These are phyloP conservation scores for Mus musculus DNA, from an alignment of 2,113 vertebrate genomes.

Conservation along the genomic window DNA sequence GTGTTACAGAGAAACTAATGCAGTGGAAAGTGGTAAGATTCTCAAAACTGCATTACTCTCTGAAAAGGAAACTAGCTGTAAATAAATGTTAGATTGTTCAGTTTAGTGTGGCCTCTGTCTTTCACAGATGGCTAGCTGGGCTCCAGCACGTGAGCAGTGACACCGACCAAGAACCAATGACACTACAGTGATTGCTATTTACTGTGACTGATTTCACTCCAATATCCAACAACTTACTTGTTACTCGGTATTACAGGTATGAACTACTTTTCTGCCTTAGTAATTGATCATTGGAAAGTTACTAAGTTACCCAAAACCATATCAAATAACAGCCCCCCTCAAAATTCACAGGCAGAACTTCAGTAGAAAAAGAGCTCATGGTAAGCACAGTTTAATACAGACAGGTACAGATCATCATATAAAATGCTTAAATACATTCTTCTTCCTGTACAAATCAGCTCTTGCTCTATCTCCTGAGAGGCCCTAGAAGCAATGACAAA, in stretches of 20 bases:
- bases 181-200: not conserved
- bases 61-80: constrained; percentile 56
- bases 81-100: constrained; percentile 57
- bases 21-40: constrained; percentile 60
- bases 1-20: constrained; percentile 53
- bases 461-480: not conserved
- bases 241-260: not conserved
- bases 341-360: constrained; percentile 21
- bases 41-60: constrained; percentile 37
- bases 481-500: not conserved
- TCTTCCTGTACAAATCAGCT: not conserved
- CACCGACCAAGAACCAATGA: constrained; percentile 9
- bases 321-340: not conserved
- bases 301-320: constrained; percentile 31
- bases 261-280: not conserved
- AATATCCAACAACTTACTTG: not conserved
- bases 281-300: not conserved
- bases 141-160: constrained; percentile 23
- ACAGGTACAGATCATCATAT: not conserved
- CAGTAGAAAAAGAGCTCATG: constrained; percentile 8
- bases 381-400: constrained; percentile 15
- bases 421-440: not conserved
- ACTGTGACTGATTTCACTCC: not conserved
- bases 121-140: not conserved
- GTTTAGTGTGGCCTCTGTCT: constrained; percentile 28